A percentile compares a stretch with the other conserved stretches of the same genome.
Conservation (phyloP, 2,888 invertebrate genomes). For the Mycogona germanica region DNA sequence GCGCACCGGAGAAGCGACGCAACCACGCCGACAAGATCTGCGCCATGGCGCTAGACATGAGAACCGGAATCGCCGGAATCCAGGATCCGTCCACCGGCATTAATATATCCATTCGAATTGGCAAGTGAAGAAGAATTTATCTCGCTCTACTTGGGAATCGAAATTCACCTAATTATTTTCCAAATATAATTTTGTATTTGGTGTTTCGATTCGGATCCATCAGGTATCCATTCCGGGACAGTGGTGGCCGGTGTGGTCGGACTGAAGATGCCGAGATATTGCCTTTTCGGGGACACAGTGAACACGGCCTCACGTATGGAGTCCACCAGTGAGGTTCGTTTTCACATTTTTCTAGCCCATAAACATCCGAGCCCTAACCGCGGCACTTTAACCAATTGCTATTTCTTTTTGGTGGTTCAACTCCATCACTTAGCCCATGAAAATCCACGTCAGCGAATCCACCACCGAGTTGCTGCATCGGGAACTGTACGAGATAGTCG, state of each 20-base stretch:
- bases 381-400: too few species aligned
- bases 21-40: conserved; percentile 87
- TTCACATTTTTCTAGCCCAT: too few species aligned
- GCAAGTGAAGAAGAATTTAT: conserved; percentile 24
- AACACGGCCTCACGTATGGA: conserved; percentile 90
- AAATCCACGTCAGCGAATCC: conserved; percentile 86
- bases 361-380: too few species aligned
- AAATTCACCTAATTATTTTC: background rate
- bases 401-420: background rate
- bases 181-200: background rate
- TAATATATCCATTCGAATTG: conserved; percentile 34
- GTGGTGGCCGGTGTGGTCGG: conserved; percentile 92
- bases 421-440: conserved; percentile 48
- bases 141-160: background rate
- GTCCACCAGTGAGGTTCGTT: conserved; percentile 58
- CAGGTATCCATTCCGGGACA: conserved; percentile 66
- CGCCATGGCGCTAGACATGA: conserved; percentile 94
- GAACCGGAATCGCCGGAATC: conserved; percentile 77
- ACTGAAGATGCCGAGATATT: conserved; percentile 78
- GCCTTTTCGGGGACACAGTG: conserved; percentile 80
- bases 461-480: conserved; percentile 63
- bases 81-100: conserved; percentile 81
- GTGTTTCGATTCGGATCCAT: too few species aligned
- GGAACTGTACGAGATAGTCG: conserved; percentile 50
- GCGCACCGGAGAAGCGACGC: conserved; percentile 77